phyloP scores from a whole-genome alignment of 2,888 invertebrate species.

The Osmoderma eremita region DNA sequence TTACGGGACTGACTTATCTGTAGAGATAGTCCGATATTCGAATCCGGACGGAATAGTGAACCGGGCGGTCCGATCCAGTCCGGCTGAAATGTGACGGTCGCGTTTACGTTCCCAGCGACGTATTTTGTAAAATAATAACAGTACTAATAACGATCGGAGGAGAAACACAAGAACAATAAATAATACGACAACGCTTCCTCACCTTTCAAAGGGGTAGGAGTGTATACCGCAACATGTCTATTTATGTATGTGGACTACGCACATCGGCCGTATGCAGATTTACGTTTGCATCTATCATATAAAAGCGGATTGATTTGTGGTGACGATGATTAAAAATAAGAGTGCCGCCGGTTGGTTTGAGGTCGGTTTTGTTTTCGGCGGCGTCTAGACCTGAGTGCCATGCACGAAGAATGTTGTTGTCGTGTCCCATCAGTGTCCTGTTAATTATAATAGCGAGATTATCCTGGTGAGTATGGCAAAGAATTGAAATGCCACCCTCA shows the following conservation, averaged over 20 bases:
- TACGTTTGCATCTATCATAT: slow-evolving; percentile 7
- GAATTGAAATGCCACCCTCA: not conserved
- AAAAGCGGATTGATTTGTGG: slow-evolving; percentile 24
- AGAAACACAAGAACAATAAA: too few relatives aligned
- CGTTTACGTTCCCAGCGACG: too few relatives aligned
- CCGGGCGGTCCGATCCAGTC: not conserved
- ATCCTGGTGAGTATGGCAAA: slow-evolving; percentile 39
- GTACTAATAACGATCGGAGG: too few relatives aligned
- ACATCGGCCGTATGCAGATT: slow-evolving; percentile 8
- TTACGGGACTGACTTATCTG: slow-evolving; percentile 31
- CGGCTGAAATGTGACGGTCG: too few relatives aligned
- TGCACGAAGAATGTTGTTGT: slow-evolving; percentile 48
- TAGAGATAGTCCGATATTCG: slow-evolving; percentile 24
- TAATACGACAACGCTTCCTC: too few relatives aligned
- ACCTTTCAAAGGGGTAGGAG: not conserved
- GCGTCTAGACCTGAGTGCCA: slow-evolving; percentile 44
- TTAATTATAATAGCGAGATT: slow-evolving; percentile 35
- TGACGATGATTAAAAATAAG: slow-evolving; percentile 27
- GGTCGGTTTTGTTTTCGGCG: slow-evolving; percentile 26
- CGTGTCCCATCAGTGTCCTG: slow-evolving; percentile 38
- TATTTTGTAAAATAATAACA: too few relatives aligned
- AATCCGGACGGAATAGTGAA: slow-evolving; percentile 24
- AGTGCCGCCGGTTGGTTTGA: slow-evolving; percentile 22
- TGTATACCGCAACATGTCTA: slow-evolving; percentile 1
- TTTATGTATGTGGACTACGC: slow-evolving; percentile 19